Evolutionary conservation across 1,140 invertebrate species (phyloP), one percentile per base, ranked within the genome.

Genomic region (Nephila pilipes): DNA sequence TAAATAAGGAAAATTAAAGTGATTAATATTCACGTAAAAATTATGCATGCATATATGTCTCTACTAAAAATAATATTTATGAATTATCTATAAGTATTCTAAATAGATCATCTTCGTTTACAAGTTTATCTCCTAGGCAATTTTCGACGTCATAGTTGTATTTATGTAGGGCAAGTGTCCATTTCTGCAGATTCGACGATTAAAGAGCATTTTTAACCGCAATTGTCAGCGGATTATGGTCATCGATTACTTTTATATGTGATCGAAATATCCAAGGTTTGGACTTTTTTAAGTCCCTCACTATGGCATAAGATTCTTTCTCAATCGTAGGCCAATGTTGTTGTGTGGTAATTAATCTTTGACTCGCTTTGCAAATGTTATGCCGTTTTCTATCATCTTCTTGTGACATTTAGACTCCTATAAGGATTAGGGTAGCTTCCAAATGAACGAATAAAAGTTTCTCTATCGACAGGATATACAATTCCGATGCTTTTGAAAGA

Each of bases 291-390:
- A n/a, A 95, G 57, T 0, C 93, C 94, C 87, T n/a, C n/a, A n/a
- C n/a, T n/a, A 95, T 94, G 2, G 94, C 94, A 79, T 63, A 94
- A 0, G 87, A 83, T 91, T 95, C 94, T 75, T 94, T 94, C 63
- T 94, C 94, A 0, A 94, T 94, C 0, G 92, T 94, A 0, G 94
- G 58, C 91, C 94, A 94, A 1, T 58, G 20, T 0, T 10, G 29
- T 75, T 95, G 94, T n/a, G 92, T 90, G 1, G 25, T 16, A 25
- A 85, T 93, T 16, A 95, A 54, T 88, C 93, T 94, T 57, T 94
- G 94, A 14, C 29, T 81, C 6, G 22, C 36, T 63, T 14, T 46
- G 2, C 18, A 22, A 10, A 54, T 54, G 2, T 36, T 18, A n/a
- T 81, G n/a, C 4, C 8, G 18, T 46, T 81, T 81, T 22, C 18